Percentiles rank a stretch among this genome's conserved stretches.
These are phyloP conservation scores for Diogma glabrata DNA, from an alignment of 2,888 invertebrate species.

Conservation along the genomic window DNA sequence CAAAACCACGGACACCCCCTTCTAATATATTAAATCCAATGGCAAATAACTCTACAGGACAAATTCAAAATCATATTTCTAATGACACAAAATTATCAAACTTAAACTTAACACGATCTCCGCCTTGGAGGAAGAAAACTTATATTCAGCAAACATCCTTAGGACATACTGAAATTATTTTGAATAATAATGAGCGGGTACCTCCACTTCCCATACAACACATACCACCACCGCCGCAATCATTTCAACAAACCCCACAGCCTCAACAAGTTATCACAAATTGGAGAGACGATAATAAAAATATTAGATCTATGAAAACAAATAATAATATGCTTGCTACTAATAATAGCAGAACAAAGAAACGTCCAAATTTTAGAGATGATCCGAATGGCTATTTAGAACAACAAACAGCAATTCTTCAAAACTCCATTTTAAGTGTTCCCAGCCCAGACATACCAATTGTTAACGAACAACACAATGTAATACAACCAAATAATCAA, in stretches of 20 bases:
- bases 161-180: neutral
- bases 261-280: neutral
- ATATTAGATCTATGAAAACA: slow-evolving; percentile 1
- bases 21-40: slow-evolving; percentile 27
- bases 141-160: slow-evolving; percentile 12
- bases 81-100: slow-evolving; percentile 14
- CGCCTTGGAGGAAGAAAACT: slow-evolving; percentile 24
- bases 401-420: slow-evolving; percentile 77
- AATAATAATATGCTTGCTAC: neutral
- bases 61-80: too few relatives aligned
- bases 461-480: slow-evolving; percentile 1
- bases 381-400: slow-evolving; percentile 85
- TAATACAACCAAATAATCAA: slow-evolving; percentile 10
- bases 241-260: neutral
- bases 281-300: neutral
- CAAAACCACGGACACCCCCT: too few relatives aligned
- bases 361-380: slow-evolving; percentile 74
- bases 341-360: slow-evolving; percentile 17
- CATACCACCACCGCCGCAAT: slow-evolving; percentile 15
- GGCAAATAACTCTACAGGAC: too few relatives aligned
- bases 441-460: slow-evolving; percentile 29
- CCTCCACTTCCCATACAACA: slow-evolving; percentile 24
- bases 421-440: slow-evolving; percentile 60
- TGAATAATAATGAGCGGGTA: slow-evolving; percentile 21
- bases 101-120: slow-evolving; percentile 22